Conservation (phyloP, 2,888 invertebrate genomes). For the Resseliella maxima region DNA sequence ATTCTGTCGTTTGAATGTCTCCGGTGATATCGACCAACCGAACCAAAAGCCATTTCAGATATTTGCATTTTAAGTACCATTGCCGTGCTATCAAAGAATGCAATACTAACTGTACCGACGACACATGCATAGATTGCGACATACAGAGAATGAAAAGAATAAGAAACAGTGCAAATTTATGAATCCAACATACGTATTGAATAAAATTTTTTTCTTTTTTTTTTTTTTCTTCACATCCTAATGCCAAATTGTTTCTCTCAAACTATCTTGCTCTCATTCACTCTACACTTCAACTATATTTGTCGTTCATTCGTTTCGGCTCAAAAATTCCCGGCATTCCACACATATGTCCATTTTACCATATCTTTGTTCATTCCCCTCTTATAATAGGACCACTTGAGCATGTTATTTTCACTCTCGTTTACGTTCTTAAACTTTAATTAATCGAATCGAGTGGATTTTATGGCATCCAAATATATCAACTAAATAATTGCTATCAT, state of each 20-base stretch:
- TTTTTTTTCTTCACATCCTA: neutral
- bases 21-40: neutral
- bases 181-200: slow-evolving; percentile 32
- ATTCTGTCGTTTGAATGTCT: neutral
- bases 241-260: neutral
- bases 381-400: neutral
- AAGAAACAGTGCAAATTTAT: slow-evolving; percentile 24
- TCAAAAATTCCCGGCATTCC: too few species aligned
- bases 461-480: slow-evolving; percentile 53
- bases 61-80: slow-evolving; percentile 20
- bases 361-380: neutral
- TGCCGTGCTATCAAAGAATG: neutral
- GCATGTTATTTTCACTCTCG: neutral
- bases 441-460: slow-evolving; percentile 53
- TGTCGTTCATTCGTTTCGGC: too few species aligned
- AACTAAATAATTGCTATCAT: slow-evolving; percentile 49
- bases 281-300: neutral
- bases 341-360: neutral
- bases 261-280: neutral
- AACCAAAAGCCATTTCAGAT: neutral
- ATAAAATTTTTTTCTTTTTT: neutral
- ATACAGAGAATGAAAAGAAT: neutral
- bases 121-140: neutral
- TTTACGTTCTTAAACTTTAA: slow-evolving; percentile 35
- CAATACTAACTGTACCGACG: neutral